phyloP scores from a whole-genome alignment of 2,113 vertebrate genomes.

The Sceloporus undulatus region DNA sequence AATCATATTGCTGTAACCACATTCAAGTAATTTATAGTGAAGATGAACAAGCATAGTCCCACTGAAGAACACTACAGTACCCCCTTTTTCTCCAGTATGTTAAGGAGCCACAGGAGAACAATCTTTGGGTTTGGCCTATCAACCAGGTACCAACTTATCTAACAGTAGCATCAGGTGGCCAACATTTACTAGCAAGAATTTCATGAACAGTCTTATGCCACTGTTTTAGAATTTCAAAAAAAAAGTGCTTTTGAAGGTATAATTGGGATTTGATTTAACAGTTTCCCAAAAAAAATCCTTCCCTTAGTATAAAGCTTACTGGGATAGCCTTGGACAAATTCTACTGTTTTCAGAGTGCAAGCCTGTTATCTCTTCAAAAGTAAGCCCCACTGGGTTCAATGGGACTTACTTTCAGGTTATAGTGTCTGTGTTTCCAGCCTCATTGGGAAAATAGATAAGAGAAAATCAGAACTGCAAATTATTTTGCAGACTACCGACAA shows the following conservation, averaged over 20 bases:
- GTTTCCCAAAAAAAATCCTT: not conserved
- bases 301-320: not conserved
- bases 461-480: not conserved
- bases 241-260: not conserved
- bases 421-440: not conserved
- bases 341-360: not conserved
- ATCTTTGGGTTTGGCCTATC: no score
- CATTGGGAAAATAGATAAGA: not conserved
- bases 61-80: no score
- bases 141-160: no score
- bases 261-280: not conserved
- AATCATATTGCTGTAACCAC: no score
- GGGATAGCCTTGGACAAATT: not conserved
- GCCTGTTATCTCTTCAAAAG: not conserved
- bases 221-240: not conserved
- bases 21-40: no score
- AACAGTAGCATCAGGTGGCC: no score
- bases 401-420: no score
- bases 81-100: no score
- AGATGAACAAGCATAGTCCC: no score
- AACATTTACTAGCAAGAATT: no score
- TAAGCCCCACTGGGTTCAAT: no score
- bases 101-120: no score
- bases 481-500: not conserved
- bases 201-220: not conserved